These are phyloP conservation scores for Abrostola triplasia DNA, from an alignment of 2,888 invertebrate species.

Conservation along the genomic window DNA sequence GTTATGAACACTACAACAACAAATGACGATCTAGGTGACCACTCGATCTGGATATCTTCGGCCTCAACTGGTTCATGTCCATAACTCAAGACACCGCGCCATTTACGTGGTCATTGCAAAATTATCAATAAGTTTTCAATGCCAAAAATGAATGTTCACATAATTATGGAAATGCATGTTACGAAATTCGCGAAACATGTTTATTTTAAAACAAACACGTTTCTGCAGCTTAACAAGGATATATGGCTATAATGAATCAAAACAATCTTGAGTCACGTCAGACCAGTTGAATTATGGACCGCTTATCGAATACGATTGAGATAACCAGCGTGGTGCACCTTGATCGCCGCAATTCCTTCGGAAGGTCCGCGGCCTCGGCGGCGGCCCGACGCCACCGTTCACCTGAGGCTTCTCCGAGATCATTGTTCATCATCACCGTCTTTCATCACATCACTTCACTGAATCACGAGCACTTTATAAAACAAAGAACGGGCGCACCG, in stretches of 20 bases:
- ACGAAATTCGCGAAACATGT: constrained; percentile 30
- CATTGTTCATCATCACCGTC: constrained; percentile 83
- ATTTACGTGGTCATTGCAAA: constrained; percentile 35
- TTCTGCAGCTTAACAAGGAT: constrained; percentile 37
- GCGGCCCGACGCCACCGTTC: constrained; percentile 80
- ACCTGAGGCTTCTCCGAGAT: constrained; percentile 81
- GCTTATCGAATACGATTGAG: constrained; percentile 52
- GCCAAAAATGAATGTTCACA: constrained; percentile 32
- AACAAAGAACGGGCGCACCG: constrained; percentile 52
- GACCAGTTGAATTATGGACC: constrained; percentile 54
- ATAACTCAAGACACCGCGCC: constrained; percentile 43
- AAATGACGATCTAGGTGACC: constrained; percentile 65
- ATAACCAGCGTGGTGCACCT: constrained; percentile 77
- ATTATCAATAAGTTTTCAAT: constrained; percentile 36
- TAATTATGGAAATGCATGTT: constrained; percentile 22
- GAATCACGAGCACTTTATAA: constrained; percentile 51
- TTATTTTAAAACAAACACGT: constrained; percentile 38
- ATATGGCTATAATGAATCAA: constrained; percentile 37
- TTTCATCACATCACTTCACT: constrained; percentile 64
- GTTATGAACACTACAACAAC: constrained; percentile 85
- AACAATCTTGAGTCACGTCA: constrained; percentile 44
- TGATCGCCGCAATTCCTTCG: constrained; percentile 89
- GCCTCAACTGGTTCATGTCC: constrained; percentile 30
- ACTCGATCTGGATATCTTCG: constrained; percentile 37
- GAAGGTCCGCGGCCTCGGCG: constrained; percentile 84